These are phyloP conservation scores for Craniophora ligustri DNA, from an alignment of 2,888 invertebrate genomes.

Conservation along the genomic window DNA sequence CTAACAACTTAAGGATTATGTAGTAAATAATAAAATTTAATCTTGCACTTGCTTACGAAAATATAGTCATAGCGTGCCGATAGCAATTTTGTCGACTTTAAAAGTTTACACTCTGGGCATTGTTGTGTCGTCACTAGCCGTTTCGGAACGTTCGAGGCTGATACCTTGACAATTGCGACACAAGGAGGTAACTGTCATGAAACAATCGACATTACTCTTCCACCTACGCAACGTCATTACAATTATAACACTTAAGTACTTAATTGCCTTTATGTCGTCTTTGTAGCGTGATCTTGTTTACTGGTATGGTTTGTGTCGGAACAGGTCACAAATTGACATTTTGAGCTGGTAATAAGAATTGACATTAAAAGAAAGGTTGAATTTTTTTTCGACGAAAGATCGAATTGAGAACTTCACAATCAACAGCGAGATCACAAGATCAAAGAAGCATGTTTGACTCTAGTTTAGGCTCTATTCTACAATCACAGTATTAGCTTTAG, in stretches of 20 bases:
- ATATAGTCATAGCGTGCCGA: slow-evolving; percentile 17
- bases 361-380: neutral
- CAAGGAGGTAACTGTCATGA: slow-evolving; percentile 35
- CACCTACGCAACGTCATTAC: slow-evolving; percentile 29
- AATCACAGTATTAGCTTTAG: too few relatives aligned
- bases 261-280: neutral
- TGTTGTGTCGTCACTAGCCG: slow-evolving; percentile 13
- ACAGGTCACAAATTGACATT: too few relatives aligned
- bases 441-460: too few relatives aligned
- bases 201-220: slow-evolving; percentile 37
- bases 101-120: slow-evolving; percentile 17
- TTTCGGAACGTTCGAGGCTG: slow-evolving; percentile 41
- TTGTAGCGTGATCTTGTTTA: too few relatives aligned
- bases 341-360: too few relatives aligned
- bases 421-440: too few relatives aligned
- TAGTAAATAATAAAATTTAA: too few relatives aligned
- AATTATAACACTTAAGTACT: slow-evolving; percentile 18
- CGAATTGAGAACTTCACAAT: too few relatives aligned
- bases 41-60: slow-evolving; percentile 8
- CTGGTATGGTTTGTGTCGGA: too few relatives aligned
- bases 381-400: neutral
- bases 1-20: too few relatives aligned
- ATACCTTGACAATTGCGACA: slow-evolving; percentile 45
- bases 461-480: too few relatives aligned
- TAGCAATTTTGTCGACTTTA: slow-evolving; percentile 11